Evolutionary conservation across 2,113 vertebrate genomes (phyloP), one percentile per base, ranked within the genome.

Genomic region (Psittacula cyanocephala): DNA sequence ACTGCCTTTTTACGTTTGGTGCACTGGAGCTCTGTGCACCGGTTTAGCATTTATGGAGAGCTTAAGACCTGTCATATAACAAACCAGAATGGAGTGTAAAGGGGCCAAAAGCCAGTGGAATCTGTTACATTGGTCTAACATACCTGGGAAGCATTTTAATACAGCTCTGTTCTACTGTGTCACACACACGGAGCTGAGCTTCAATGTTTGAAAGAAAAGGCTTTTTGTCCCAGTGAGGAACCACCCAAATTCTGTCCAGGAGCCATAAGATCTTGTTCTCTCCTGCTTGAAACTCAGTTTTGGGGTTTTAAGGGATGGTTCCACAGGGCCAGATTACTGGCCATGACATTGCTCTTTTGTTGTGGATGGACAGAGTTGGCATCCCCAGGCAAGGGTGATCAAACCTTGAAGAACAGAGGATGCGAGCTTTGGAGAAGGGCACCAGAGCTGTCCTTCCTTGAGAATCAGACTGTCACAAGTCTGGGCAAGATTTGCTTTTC

Each of bases 101-200:
- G 31, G 13, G 19, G 9, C 5, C 28, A 50, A 80, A 92, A 79
- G 19, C 17, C n/a, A 46, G 20, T 29, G 43, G 9, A n/a, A 29
- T 43, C 60, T 53, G 46, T 43, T 49, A 39, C 22, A 19, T 37
- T 63, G 1, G 0, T 63, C 28, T 77, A 75, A 39, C 67, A 33
- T 25, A 43, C 25, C 46, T 64, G 12, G 27, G 43, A 80, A 69
- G 17, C 20, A 35, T 20, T 49, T 78, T 10, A 35, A 53, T 67
- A 69, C 4, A 49, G 39, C 17, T 68, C 20, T 79, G 20, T 33
- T 89, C 31, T 71, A 59, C 13, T 44, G 15, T 20, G 10, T 68
- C 1, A 0, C 15, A 31, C 17, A 31, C 1, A 15, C 41, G 86
- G 10, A 13, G 10, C 6, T 62, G 60, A 92, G 33, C 1, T 20